Evolutionary conservation across 2,888 invertebrate genomes (phyloP).

Genomic region (Actias luna): DNA sequence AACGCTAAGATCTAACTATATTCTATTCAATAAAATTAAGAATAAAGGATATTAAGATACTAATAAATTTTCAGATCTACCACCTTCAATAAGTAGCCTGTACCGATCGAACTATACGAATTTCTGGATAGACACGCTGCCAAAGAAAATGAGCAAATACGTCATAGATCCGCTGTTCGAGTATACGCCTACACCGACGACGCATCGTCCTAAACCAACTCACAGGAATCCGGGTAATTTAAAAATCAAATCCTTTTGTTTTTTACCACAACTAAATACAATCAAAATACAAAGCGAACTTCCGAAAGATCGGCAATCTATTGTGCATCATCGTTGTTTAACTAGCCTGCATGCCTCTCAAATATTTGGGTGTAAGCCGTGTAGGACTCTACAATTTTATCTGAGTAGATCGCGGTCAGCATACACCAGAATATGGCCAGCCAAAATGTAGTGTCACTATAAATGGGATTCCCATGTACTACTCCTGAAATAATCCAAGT

Average conservation of each 20-base stretch:
- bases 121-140: slow-evolving; percentile 93
- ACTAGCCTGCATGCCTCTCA: no score
- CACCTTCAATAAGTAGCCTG: slow-evolving; percentile 86
- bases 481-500: no score
- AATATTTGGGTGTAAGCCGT: no score
- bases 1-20: no score
- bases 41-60: background rate
- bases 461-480: no score
- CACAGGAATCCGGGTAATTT: slow-evolving; percentile 51
- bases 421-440: no score
- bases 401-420: no score
- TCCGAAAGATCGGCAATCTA: no score
- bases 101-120: slow-evolving; percentile 90
- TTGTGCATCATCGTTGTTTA: no score
- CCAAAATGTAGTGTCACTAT: no score
- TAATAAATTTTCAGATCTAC: slow-evolving; percentile 83
- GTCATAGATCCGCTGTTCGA: slow-evolving; percentile 67
- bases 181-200: slow-evolving; percentile 51
- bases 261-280: background rate
- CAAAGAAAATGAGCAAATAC: slow-evolving; percentile 84
- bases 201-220: slow-evolving; percentile 50
- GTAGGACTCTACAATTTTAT: no score
- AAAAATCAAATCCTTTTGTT: slow-evolving; percentile 6
- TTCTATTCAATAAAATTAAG: background rate
- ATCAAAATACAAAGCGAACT: no score